Percentiles rank a stretch among this genome's conserved stretches.
Evolutionary conservation across 2,888 invertebrate genomes (phyloP).

Genomic region (Cryptocephalus moraei): DNA sequence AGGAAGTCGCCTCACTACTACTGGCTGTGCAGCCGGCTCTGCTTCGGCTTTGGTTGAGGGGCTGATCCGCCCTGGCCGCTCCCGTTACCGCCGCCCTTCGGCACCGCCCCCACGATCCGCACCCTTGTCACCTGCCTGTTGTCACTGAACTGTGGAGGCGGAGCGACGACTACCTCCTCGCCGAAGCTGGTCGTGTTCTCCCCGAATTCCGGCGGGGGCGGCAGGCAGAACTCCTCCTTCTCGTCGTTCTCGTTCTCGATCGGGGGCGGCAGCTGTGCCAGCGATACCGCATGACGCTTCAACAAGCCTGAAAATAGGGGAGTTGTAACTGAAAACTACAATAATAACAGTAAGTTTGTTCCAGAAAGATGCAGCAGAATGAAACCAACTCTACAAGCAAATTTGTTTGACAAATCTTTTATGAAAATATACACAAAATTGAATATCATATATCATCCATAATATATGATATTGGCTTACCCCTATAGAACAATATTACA

Average conservation of each 20-base stretch:
- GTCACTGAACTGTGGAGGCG: slow-evolving; percentile 88
- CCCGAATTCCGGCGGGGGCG: slow-evolving; percentile 48
- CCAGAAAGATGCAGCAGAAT: no score
- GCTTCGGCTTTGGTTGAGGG: slow-evolving; percentile 29
- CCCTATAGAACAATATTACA: no score
- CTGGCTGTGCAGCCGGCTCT: slow-evolving; percentile 36
- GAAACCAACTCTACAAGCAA: no score
- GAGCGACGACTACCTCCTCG: slow-evolving; percentile 55
- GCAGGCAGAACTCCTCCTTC: slow-evolving; percentile 51
- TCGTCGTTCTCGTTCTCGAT: slow-evolving; percentile 61
- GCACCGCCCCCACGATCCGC: slow-evolving; percentile 74
- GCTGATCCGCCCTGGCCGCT: background rate
- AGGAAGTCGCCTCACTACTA: slow-evolving; percentile 6
- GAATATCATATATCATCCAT: no score
- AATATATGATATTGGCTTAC: no score
- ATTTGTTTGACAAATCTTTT: no score
- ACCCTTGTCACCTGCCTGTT: slow-evolving; percentile 52
- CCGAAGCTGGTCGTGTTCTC: slow-evolving; percentile 28
- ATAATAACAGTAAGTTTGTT: no score
- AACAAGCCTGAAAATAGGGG: slow-evolving; percentile 12
- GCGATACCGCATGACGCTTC: slow-evolving; percentile 43
- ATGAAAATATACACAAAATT: no score
- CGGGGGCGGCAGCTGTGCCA: slow-evolving; percentile 74
- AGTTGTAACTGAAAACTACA: no score
- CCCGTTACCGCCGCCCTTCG: slow-evolving; percentile 44